Base-by-base conservation (phyloP, 2,113 vertebrate genomes). In the Neofelis nebulosa region DNA sequence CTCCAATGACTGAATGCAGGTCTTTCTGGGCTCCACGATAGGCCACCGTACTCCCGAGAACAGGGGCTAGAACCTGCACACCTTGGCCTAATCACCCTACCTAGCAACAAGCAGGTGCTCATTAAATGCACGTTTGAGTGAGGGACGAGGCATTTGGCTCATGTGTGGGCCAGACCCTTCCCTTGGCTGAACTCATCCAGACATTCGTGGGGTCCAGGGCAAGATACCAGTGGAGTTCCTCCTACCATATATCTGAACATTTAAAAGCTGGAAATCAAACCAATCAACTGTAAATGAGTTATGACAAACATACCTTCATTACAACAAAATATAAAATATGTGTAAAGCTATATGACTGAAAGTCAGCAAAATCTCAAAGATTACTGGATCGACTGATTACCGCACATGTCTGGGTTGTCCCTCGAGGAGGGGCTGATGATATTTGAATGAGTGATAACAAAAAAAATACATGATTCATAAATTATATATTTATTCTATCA, bases 401-500 rank as follows among this genome's bases (percentile, higher is more conserved):
- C 27, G 0, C 6, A 0, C 3, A 0, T 16, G 55, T 52, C 19
- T 84, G 78, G 3, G 5, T 14, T 31, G 36, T 82, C 41, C 93
- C 73, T 86, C 36, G 63, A 65, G 74, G 80, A 65, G 74, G 80
- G 71, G 12, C n/a, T 65, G 85, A 87, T 91, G 79, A 55, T 78
- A 23, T 66, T 78, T 61, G 66, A 89, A 52, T 52, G 45, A 92
- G 74, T 36, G 66, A 97, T 33, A 74, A 91, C 80, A 78, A 78
- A 27, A 16, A 96, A 90, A 52, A 78, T 9, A 18, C 45, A 38
- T 21, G 96, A 96, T 74, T 91, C 86, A 55, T 50, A 82, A 84
- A 87, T 81, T 82, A 66, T 50, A 65, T 84, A 85, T 93, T 81
- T 88, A 76, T 85, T 91, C 88, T 45, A 66, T 36, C 65, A 73